These are phyloP conservation scores for Lates japonicus DNA, from an alignment of 2,797 vertebrate genomes.

Conservation along the genomic window DNA sequence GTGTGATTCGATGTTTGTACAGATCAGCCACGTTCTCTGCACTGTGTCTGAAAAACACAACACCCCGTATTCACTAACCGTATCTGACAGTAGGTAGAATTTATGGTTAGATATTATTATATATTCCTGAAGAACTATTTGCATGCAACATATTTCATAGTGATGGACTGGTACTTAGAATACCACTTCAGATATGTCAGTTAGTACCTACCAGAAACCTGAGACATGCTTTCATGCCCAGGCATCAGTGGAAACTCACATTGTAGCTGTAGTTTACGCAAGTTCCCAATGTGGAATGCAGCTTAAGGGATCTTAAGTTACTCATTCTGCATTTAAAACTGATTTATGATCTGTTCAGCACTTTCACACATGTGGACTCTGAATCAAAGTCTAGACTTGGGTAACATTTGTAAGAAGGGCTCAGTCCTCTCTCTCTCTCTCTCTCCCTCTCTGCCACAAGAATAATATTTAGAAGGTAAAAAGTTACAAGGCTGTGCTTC, in stretches of 20 bases:
- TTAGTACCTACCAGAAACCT: constrained; percentile 11
- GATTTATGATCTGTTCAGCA: constrained; percentile 53
- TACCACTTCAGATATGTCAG: constrained; percentile 22
- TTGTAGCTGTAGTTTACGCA: constrained; percentile 48
- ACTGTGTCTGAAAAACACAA: constrained; percentile 85
- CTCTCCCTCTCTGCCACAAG: not conserved
- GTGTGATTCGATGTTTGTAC: constrained; percentile 88
- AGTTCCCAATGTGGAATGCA: constrained; percentile 46
- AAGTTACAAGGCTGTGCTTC: not conserved
- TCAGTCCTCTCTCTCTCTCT: not conserved
- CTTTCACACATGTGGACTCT: constrained; percentile 22
- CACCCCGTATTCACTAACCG: not conserved
- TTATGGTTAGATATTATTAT: not conserved
- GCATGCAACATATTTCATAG: constrained; percentile 1
- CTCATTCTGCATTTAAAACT: constrained; percentile 33
- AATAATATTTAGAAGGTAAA: not conserved
- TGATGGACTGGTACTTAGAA: constrained; percentile 12
- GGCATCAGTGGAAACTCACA: constrained; percentile 42
- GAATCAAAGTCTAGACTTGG: constrained; percentile 1
- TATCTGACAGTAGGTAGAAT: not conserved
- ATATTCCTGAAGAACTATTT: not conserved
- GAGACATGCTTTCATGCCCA: constrained; percentile 22
- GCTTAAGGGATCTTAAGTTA: constrained; percentile 43
- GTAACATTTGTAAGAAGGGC: not conserved
- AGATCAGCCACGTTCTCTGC: constrained; percentile 90